Percentiles rank a stretch among this genome's conserved stretches.
These are phyloP conservation scores for Sycophila texana DNA, from an alignment of 2,888 invertebrate species.

Conservation along the genomic window DNA sequence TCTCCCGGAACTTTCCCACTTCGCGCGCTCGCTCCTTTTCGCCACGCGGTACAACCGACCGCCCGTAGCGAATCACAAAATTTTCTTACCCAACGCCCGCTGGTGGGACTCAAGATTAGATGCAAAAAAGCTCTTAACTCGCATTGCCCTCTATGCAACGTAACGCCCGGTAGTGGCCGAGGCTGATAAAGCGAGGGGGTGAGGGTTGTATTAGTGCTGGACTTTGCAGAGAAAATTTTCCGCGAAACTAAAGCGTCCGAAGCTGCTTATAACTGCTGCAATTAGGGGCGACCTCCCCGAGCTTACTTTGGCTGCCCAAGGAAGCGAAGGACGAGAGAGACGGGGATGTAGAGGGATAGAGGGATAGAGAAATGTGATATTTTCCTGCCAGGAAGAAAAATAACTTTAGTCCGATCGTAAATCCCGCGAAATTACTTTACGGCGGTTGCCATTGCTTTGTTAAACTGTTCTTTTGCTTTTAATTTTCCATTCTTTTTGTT, in stretches of 20 bases:
- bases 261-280: conserved; percentile 45
- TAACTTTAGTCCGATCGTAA: too few species aligned
- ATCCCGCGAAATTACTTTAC: conserved; percentile 9
- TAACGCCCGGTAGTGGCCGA: background rate
- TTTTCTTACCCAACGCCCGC: conserved; percentile 14
- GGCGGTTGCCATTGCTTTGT: background rate
- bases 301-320: background rate
- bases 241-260: conserved; percentile 1
- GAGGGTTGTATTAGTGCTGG: background rate
- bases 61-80: background rate
- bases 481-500: too few species aligned
- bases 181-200: background rate
- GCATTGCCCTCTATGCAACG: conserved; percentile 8
- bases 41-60: background rate
- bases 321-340: background rate
- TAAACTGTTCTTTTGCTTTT: too few species aligned
- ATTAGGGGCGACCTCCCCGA: conserved; percentile 10
- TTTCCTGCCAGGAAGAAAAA: too few species aligned
- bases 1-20: conserved; percentile 14
- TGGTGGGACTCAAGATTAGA: conserved; percentile 19
- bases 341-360: background rate
- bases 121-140: conserved; percentile 43
- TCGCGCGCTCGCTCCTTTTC: conserved; percentile 7
- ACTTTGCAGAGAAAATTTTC: conserved; percentile 6
- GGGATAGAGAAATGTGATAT: too few species aligned